Evolutionary conservation across 2,797 vertebrate genomes (phyloP).

Genomic region (Sciurus vulgaris): DNA sequence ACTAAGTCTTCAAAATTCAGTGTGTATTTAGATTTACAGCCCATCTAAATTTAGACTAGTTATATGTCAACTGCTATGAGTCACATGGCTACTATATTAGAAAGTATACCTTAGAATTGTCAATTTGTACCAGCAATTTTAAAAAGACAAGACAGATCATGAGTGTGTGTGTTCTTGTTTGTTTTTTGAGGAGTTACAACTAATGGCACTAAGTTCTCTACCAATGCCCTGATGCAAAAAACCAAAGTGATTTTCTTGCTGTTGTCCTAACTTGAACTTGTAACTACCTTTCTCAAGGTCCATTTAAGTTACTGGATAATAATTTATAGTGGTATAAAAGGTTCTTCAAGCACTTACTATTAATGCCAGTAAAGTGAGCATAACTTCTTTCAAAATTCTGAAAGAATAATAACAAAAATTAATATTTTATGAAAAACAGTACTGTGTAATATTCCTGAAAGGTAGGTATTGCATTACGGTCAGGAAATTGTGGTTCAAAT

Average conservation of each 20-base stretch:
- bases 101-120: background rate
- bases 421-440: conserved; percentile 24
- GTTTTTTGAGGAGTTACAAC: background rate
- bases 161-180: conserved; percentile 10
- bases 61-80: conserved; percentile 14
- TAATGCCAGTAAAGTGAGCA: conserved; percentile 19
- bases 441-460: conserved; percentile 29
- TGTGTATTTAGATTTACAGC: background rate
- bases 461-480: background rate
- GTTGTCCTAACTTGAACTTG: background rate
- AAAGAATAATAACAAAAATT: background rate
- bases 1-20: background rate
- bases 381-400: conserved; percentile 1
- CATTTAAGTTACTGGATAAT: background rate
- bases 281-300: conserved; percentile 12
- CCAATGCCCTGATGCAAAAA: background rate
- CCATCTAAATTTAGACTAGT: background rate
- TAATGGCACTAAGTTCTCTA: background rate
- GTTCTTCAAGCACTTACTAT: background rate
- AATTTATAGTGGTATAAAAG: background rate
- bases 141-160: background rate
- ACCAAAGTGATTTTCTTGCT: background rate
- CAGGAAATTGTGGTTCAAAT: background rate
- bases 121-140: background rate
- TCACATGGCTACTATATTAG: background rate